phyloP scores from a whole-genome alignment of 2,113 vertebrate genomes.

The Tachysurus vachellii region DNA sequence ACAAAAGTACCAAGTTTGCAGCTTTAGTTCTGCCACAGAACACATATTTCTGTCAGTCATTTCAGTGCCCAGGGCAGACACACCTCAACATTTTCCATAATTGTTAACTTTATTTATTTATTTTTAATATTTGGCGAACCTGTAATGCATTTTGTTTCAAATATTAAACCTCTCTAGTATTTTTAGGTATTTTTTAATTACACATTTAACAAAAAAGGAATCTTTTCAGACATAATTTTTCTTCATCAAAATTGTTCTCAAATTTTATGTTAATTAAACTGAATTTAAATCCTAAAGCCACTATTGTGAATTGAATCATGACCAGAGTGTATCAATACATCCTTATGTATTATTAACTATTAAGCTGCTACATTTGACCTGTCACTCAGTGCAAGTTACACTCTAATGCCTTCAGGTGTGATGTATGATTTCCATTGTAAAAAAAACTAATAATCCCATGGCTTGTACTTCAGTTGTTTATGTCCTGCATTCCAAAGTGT shows the following conservation, averaged over 20 bases:
- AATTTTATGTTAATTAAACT: background rate
- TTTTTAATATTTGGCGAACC: background rate
- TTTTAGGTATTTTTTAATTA: background rate
- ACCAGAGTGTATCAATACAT: background rate
- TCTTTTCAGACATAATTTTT: background rate
- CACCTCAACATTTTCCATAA: background rate
- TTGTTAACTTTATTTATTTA: background rate
- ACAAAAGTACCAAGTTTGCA: background rate
- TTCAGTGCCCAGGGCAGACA: background rate
- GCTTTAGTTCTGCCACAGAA: background rate
- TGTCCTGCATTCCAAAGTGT: background rate
- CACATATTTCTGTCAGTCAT: background rate
- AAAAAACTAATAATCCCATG: background rate
- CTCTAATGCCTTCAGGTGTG: background rate
- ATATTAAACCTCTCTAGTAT: background rate
- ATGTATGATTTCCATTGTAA: background rate
- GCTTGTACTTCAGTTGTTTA: background rate
- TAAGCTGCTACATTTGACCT: background rate
- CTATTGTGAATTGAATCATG: background rate
- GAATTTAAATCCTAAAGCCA: background rate
- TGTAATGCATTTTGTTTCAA: background rate
- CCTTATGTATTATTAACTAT: background rate
- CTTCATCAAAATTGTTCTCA: background rate
- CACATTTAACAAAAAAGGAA: background rate
- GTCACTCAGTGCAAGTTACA: background rate